Evolutionary conservation across 2,797 vertebrate genomes (phyloP).

Genomic region (Glyptemys insculpta): DNA sequence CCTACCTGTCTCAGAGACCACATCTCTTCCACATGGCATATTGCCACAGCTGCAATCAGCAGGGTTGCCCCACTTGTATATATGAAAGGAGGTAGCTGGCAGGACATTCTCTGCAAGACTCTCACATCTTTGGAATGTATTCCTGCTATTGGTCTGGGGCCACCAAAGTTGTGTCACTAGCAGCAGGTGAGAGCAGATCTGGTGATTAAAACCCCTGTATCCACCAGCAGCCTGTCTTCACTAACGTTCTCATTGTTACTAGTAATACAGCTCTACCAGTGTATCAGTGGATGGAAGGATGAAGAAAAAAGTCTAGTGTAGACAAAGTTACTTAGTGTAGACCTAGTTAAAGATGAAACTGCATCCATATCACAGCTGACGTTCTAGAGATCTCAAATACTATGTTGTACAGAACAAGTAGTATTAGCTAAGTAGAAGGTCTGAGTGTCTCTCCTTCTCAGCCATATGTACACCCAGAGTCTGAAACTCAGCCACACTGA

Average conservation of each 20-base stretch:
- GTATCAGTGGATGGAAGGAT: neutral
- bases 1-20: neutral
- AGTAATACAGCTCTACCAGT: neutral
- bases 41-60: neutral
- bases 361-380: neutral
- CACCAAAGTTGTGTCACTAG: neutral
- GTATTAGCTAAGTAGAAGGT: neutral
- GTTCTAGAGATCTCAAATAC: too few relatives aligned
- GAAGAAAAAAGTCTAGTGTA: neutral
- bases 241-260: neutral
- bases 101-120: neutral
- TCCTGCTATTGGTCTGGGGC: neutral
- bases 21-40: neutral
- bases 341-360: neutral
- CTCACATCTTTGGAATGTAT: neutral
- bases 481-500: neutral
- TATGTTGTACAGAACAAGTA: neutral
- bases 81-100: neutral
- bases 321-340: neutral
- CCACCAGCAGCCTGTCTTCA: constrained; percentile 12
- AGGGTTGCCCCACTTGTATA: neutral
- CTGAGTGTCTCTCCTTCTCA: neutral
- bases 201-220: neutral
- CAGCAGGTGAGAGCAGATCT: constrained; percentile 14
- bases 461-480: neutral